Evolutionary conservation across 2,888 invertebrate genomes (phyloP).

Genomic region (Nymphalis polychloros): DNA sequence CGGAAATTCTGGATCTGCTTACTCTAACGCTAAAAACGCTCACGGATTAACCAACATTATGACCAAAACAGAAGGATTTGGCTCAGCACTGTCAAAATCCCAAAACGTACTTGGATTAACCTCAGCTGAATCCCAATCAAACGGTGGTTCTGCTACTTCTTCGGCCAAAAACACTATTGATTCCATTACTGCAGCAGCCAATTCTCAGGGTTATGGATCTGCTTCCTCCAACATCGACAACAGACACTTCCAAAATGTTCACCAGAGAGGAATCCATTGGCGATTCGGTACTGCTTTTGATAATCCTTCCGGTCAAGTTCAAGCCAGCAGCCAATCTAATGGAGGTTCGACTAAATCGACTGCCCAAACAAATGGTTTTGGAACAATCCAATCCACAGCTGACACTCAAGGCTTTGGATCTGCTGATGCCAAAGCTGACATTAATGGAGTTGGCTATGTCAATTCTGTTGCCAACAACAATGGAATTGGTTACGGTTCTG

Average conservation of each 20-base stretch:
- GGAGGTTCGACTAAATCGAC: constrained; percentile 45
- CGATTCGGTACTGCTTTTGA: constrained; percentile 67
- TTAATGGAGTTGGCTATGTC: constrained; percentile 51
- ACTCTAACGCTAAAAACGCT: constrained; percentile 59
- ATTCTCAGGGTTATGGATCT: constrained; percentile 53
- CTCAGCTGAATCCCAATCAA: constrained; percentile 47
- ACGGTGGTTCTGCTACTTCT: constrained; percentile 52
- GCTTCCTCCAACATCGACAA: constrained; percentile 61
- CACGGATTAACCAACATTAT: constrained; percentile 53
- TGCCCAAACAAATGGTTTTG: constrained; percentile 47
- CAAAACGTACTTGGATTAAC: constrained; percentile 49
- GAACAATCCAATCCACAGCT: constrained; percentile 48
- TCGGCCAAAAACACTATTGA: constrained; percentile 48
- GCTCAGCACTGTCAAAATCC: constrained; percentile 57
- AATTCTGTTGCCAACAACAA: constrained; percentile 53
- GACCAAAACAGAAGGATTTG: constrained; percentile 53
- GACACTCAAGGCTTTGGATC: constrained; percentile 52
- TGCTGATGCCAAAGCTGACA: constrained; percentile 53
- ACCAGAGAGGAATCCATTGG: constrained; percentile 63
- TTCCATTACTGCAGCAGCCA: constrained; percentile 51
- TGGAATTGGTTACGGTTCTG: constrained; percentile 47
- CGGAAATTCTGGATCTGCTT: constrained; percentile 56
- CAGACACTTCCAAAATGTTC: constrained; percentile 48
- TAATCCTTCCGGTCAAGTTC: constrained; percentile 49
- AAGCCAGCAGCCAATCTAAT: constrained; percentile 44